Evolutionary conservation across 53 echinoderm and acorn worm species (phyloP).

Genomic region (Holothuria leucospilota): DNA sequence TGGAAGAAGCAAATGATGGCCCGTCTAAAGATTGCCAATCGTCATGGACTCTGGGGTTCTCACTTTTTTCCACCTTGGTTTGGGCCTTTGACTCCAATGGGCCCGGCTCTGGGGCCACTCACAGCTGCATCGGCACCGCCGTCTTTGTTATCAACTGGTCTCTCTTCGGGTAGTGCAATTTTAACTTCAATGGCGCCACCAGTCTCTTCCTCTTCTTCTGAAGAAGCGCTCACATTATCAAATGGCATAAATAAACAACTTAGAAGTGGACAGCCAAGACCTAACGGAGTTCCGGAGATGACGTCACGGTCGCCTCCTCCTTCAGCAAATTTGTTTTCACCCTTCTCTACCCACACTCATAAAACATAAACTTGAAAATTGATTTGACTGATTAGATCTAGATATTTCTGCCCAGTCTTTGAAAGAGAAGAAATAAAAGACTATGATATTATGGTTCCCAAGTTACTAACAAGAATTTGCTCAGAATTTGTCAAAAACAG

Average conservation of each 20-base stretch:
- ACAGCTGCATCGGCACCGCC: slow-evolving; percentile 58
- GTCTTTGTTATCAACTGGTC: slow-evolving; percentile 67
- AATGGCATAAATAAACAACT: slow-evolving; percentile 21
- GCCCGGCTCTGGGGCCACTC: slow-evolving; percentile 80
- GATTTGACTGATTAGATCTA: no score
- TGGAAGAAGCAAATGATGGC: slow-evolving; percentile 99
- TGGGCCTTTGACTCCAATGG: slow-evolving; percentile 65
- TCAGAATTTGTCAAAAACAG: no score
- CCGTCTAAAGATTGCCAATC: slow-evolving; percentile 94
- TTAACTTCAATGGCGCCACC: slow-evolving; percentile 14
- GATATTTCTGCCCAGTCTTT: no score
- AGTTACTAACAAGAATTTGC: no score
- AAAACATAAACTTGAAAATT: slow-evolving; percentile 5
- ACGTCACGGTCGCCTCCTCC: slow-evolving; percentile 4
- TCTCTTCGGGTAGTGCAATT: slow-evolving; percentile 47
- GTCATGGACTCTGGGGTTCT: slow-evolving; percentile 93
- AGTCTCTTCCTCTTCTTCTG: slow-evolving; percentile 14
- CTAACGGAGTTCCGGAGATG: neutral
- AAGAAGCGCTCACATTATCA: neutral
- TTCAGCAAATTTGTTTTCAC: slow-evolving; percentile 5
- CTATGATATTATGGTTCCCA: no score
- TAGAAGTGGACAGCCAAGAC: neutral
- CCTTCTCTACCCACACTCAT: slow-evolving; percentile 16
- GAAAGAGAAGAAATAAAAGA: no score
- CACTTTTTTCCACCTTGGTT: slow-evolving; percentile 96